Evolutionary conservation across 35 echinoderm and acorn worm species (phyloP), one percentile per base, ranked within the genome.

Genomic region (Patiria miniata): DNA sequence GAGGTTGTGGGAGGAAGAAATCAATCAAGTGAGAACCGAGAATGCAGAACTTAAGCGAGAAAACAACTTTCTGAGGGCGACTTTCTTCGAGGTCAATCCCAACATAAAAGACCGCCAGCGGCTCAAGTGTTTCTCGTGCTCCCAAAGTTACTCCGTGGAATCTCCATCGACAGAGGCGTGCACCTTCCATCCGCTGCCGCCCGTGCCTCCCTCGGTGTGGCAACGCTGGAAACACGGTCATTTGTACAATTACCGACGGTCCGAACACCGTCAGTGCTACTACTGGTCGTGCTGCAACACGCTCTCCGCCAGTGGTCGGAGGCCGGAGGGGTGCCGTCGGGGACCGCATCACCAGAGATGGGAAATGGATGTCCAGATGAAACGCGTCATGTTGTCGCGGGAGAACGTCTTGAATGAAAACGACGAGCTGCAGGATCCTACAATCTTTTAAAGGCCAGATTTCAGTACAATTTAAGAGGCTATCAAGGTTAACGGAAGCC

Each of bases 271-370:
- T 1, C 7, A 34, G 1, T 30, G 29, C 34, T 36, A 26, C 26
- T 73, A 73, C 65, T 73, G 65, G 65, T 34, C 65, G 1, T 73
- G 65, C 26, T 73, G 65, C 34, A 73, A 73, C 16, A 73, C 65
- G 12, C 65, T 73, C 2, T 22, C 65, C 2, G 34, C 34, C 26
- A 47, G 12, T 4, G 42, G 42, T 4, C 23, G 65, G 15, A 18
- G 65, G 19, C 65, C 65, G 3, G 65, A 36, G 2, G 65, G 65
- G n/a, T 73, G 65, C 34, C 34, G 65, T 34, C 23, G 34, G 34
- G 65, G 65, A 30, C 65, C 23, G 2, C 65, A 73, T 30, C 65
- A 73, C 34, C 65, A 73, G 65, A 73, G 29, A 30, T 73, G 65
- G 65, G 65, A 73, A 23, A 73, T 73, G 65, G 65, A 73, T 30